These are phyloP conservation scores for Psophia crepitans DNA, from an alignment of 2,113 vertebrate species.

Conservation along the genomic window DNA sequence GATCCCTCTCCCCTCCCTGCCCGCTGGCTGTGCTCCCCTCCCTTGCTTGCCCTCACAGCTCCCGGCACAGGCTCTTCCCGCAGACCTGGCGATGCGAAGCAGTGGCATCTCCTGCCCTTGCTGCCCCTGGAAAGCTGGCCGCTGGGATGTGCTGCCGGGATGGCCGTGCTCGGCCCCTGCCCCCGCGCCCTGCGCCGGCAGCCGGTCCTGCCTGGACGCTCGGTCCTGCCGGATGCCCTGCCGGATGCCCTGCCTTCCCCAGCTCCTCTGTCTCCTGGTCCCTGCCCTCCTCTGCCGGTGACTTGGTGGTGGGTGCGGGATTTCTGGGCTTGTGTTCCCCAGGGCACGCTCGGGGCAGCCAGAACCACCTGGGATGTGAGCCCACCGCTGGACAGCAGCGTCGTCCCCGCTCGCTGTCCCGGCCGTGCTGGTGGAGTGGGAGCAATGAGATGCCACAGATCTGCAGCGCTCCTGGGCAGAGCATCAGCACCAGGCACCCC, in stretches of 20 bases:
- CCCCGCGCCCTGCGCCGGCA: not conserved
- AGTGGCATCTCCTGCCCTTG: not conserved
- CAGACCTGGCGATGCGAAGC: accelerated
- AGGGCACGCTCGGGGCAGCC: not conserved
- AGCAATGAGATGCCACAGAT: not conserved
- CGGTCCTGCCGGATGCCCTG: not conserved
- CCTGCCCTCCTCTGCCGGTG: not conserved
- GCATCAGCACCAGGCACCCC: not conserved
- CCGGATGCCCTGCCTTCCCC: not conserved
- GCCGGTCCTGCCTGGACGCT: not conserved
- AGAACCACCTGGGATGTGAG: accelerated
- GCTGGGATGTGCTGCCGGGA: accelerated
- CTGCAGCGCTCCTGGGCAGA: not conserved
- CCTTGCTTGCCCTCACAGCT: accelerated
- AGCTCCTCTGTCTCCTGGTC: not conserved
- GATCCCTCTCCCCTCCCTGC: not conserved
- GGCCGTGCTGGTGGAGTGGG: not conserved
- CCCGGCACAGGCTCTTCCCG: not conserved
- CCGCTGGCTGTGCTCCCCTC: not conserved
- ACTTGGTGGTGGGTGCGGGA: accelerated
- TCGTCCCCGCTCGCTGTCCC: accelerated
- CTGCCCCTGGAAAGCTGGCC: not conserved
- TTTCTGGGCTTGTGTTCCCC: not conserved
- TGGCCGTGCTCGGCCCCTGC: accelerated
- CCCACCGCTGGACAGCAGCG: accelerated